These are phyloP conservation scores for Antrozous pallidus DNA, from an alignment of 2,797 vertebrate genomes.

Conservation along the genomic window DNA sequence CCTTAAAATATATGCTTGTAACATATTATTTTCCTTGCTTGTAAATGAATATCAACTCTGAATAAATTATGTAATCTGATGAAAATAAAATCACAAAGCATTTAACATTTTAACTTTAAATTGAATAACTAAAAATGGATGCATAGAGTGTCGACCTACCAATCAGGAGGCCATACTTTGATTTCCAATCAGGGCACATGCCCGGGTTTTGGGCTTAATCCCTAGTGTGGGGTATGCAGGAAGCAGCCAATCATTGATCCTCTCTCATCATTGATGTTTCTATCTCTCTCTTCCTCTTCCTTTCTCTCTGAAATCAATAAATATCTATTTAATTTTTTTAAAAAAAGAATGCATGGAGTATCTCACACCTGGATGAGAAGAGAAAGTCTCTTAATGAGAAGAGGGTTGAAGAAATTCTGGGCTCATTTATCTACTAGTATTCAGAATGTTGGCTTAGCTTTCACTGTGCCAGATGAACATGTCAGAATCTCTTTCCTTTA, in stretches of 20 bases:
- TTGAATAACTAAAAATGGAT: background rate
- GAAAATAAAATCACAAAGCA: background rate
- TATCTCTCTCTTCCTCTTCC: no score
- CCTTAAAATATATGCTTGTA: constrained; percentile 27
- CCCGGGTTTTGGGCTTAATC: no score
- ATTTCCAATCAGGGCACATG: no score
- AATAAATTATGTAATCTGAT: constrained; percentile 10
- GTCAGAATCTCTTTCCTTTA: background rate
- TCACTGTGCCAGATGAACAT: background rate
- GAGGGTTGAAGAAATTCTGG: background rate
- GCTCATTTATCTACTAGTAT: background rate
- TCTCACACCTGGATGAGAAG: background rate
- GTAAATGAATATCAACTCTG: constrained; percentile 35
- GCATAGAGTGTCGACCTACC: background rate
- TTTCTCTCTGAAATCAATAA: no score
- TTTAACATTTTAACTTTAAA: background rate
- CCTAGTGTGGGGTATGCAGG: no score
- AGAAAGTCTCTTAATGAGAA: background rate
- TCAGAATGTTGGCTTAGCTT: constrained; percentile 38
- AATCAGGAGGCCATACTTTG: no score
- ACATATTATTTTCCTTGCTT: constrained; percentile 5
- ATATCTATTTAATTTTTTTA: no score
- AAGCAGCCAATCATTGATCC: no score
- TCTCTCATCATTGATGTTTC: no score
- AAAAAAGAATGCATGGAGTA: background rate